Evolutionary conservation across 2,113 vertebrate genomes (phyloP).

Genomic region (Dipodomys spectabilis): DNA sequence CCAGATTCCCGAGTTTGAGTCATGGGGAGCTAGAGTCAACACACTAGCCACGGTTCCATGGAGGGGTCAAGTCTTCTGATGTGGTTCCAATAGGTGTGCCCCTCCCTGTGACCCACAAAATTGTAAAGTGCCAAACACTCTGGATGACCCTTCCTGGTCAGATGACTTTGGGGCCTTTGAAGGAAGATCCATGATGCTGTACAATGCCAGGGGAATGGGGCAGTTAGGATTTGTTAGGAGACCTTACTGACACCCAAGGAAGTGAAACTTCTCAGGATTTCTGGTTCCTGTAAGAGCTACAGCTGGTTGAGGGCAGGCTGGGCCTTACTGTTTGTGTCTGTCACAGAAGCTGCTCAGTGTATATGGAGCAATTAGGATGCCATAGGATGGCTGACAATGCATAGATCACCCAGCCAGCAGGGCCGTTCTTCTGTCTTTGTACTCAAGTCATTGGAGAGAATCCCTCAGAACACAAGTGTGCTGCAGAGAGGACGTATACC

Average conservation of each 20-base stretch:
- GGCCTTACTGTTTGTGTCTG: not conserved
- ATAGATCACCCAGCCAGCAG: not conserved
- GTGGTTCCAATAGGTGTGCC: not conserved
- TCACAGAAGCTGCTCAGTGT: not conserved
- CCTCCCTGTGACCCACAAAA: not conserved
- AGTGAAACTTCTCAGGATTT: accelerated
- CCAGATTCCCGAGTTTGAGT: not conserved
- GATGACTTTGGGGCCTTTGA: not conserved
- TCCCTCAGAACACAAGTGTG: not conserved
- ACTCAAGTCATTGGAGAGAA: not conserved
- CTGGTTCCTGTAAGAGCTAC: not conserved
- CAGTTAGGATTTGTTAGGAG: not conserved
- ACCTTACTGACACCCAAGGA: not conserved
- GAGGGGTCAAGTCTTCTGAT: not conserved
- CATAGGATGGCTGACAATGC: not conserved
- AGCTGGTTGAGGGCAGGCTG: not conserved
- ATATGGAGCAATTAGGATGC: not conserved
- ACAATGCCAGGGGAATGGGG: too few relatives aligned
- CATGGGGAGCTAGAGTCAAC: not conserved
- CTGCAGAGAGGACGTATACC: accelerated
- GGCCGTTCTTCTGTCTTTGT: not conserved
- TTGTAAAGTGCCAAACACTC: not conserved
- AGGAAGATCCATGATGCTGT: too few relatives aligned
- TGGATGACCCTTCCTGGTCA: not conserved
- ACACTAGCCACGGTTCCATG: not conserved